Evolutionary conservation across 2,113 vertebrate species (phyloP).

Genomic region (Scomber japonicus): DNA sequence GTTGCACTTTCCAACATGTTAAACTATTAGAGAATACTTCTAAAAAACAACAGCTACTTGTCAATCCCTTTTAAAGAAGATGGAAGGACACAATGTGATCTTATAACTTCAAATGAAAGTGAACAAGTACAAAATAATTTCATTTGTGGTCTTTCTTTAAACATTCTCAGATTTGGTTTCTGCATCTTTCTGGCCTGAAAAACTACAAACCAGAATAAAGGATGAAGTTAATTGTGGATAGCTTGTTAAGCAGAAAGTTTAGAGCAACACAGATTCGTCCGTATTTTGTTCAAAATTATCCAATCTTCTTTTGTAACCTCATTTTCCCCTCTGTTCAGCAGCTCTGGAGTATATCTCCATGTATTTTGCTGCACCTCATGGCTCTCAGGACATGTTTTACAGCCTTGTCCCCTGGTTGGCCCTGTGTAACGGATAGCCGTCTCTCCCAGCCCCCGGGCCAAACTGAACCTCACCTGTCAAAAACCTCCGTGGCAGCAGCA

Average conservation of each 20-base stretch:
- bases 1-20: too few relatives aligned
- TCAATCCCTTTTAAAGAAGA: background rate
- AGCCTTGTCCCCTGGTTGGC: constrained; percentile 24
- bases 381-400: constrained; percentile 32
- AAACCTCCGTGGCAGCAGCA: constrained; percentile 28
- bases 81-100: background rate
- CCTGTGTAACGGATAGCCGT: constrained; percentile 66
- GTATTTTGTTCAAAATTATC: background rate
- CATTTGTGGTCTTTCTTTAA: too few relatives aligned
- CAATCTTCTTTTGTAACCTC: background rate
- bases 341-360: background rate
- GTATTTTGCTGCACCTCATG: background rate
- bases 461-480: constrained; percentile 77
- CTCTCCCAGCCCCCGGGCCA: constrained; percentile 66
- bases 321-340: background rate
- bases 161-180: too few relatives aligned
- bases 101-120: too few relatives aligned
- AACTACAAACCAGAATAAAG: too few relatives aligned
- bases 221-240: too few relatives aligned
- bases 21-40: too few relatives aligned
- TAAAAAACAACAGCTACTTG: too few relatives aligned
- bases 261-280: too few relatives aligned
- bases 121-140: too few relatives aligned
- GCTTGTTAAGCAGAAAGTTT: too few relatives aligned
- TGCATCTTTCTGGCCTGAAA: too few relatives aligned